Percentiles rank a stretch among this genome's conserved stretches.
Evolutionary conservation across 2,888 invertebrate genomes (phyloP).

Genomic region (Harpagoxenus sublaevis): DNA sequence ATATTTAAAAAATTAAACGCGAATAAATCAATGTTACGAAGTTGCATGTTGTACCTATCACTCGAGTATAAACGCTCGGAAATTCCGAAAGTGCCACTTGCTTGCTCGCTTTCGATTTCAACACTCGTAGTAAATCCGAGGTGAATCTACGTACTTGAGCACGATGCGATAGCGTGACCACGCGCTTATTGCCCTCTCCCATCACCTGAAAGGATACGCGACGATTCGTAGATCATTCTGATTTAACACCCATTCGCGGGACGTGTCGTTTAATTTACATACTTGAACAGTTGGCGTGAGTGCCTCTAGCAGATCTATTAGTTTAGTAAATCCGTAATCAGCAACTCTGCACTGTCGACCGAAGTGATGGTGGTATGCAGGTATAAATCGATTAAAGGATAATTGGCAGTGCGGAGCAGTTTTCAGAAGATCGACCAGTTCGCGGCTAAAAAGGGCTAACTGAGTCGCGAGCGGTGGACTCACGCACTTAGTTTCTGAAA

Average conservation of each 20-base stretch:
- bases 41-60: conserved; percentile 84
- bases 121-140: conserved; percentile 94
- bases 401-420: conserved; percentile 94
- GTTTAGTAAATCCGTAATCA: conserved; percentile 97
- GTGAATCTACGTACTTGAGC: conserved; percentile 97
- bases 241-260: not conserved
- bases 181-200: conserved; percentile 95
- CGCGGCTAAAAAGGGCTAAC: conserved; percentile 93
- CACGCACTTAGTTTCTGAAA: conserved; percentile 87
- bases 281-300: conserved; percentile 95
- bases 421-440: conserved; percentile 94
- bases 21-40: not conserved
- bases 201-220: conserved; percentile 89
- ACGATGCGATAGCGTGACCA: conserved; percentile 95
- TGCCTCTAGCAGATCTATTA: conserved; percentile 96
- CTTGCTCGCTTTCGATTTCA: conserved; percentile 94
- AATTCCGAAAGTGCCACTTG: conserved; percentile 91
- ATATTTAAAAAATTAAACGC: not conserved
- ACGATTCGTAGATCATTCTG: not conserved
- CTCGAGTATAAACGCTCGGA: conserved; percentile 89
- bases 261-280: conserved; percentile 70
- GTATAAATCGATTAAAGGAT: conserved; percentile 95
- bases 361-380: conserved; percentile 98
- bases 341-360: conserved; percentile 98
- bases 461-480: conserved; percentile 91